Evolutionary conservation across 2,888 invertebrate genomes (phyloP), one percentile per base, ranked within the genome.

Genomic region (Hofmannophila pseudospretella): DNA sequence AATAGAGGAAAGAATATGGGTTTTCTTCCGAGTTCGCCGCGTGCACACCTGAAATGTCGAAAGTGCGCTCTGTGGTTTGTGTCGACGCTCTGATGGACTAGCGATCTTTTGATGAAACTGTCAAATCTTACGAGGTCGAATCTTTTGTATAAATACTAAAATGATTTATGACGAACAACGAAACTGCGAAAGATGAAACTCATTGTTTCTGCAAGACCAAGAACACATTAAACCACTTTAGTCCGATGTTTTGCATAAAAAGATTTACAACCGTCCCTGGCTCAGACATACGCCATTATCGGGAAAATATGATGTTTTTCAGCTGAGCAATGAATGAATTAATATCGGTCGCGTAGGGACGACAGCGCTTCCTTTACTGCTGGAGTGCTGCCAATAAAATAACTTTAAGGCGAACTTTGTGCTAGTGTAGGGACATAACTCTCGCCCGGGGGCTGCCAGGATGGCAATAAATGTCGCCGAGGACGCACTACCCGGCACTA

Each of bases 371-470:
- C 65, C 68, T 70, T 65, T 51, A 59, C 58, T 41, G 52, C 57
- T 85, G 85, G 82, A 79, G 66, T 62, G 59, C 45, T 65, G 82
- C 85, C 85, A 85, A 69, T 80, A 74, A 76, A 73, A 56, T 68
- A 70, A 67, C 73, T 70, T 62, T 64, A 59, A 73, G 68, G 63
- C 69, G 56, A 70, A 75, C 58, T 77, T 76, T 76, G 65, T 61
- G 63, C 67, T 63, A 58, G 63, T 64, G 55, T 50, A 57, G 49
- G 43, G 55, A 71, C 65, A 75, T 80, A 77, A 78, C 65, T 82
- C 69, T 59, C 46, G 49, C 11, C 51, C 51, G 59, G 58, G 61
- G 64, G 59, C 59, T 14, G 40, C 37, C 50, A 43, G 55, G 51
- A 41, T 42, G 67, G 78, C 71, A 65, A 77, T 85, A 84, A 84